These are phyloP conservation scores for Cheirogaleus major DNA, from an alignment of 2,797 vertebrate species.

Conservation along the genomic window DNA sequence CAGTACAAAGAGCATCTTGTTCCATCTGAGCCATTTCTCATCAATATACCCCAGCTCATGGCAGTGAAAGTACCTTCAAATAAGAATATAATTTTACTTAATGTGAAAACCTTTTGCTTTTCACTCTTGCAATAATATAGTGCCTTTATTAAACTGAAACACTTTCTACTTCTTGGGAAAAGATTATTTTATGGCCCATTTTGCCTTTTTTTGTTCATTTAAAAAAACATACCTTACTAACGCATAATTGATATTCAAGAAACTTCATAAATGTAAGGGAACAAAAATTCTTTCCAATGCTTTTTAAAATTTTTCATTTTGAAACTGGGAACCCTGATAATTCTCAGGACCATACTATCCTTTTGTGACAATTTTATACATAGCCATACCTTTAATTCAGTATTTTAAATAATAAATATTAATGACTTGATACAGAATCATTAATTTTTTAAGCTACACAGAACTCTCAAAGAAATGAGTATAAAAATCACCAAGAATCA, in stretches of 20 bases:
- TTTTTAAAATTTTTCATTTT: background rate
- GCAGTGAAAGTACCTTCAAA: background rate
- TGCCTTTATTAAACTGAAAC: conserved; percentile 8
- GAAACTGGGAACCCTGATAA: background rate
- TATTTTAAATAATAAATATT: conserved; percentile 16
- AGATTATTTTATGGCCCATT: background rate
- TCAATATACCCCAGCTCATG: background rate
- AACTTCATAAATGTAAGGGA: background rate
- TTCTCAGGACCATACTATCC: background rate
- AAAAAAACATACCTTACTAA: background rate
- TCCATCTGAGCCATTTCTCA: background rate
- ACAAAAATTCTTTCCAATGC: background rate
- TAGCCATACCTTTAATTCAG: background rate
- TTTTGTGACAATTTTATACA: background rate
- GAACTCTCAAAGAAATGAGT: background rate
- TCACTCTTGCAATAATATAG: background rate
- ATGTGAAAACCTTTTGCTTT: background rate
- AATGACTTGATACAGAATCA: background rate
- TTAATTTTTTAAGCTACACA: background rate
- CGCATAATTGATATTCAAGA: background rate
- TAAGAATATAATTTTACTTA: background rate
- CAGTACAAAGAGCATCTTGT: background rate
- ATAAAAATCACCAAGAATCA: background rate
- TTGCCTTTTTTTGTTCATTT: conserved; percentile 18
- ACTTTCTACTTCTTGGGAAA: background rate